A percentile compares a stretch with the other conserved stretches of the same genome.
These are phyloP conservation scores for Morphnarchus princeps DNA, from an alignment of 2,113 vertebrate genomes.

Conservation along the genomic window DNA sequence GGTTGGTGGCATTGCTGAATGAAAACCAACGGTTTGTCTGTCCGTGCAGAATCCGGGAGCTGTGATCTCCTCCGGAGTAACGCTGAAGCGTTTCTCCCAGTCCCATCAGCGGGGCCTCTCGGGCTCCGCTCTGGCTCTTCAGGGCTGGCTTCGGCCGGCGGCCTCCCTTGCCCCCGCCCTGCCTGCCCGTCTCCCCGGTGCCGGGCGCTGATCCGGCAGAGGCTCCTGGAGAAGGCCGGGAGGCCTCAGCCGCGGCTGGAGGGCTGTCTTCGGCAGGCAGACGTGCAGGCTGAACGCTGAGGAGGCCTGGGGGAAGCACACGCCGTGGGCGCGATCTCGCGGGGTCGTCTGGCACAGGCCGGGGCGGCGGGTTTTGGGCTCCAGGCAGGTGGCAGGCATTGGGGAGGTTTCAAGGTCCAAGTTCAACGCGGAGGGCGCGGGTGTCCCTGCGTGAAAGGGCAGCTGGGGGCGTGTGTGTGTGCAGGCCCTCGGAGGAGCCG, in stretches of 20 bases:
- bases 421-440: neutral
- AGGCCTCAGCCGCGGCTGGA: no score
- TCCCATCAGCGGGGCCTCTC: rapidly evolving
- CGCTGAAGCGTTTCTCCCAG: no score
- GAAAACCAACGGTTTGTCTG: neutral
- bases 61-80: neutral
- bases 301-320: neutral
- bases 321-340: rapidly evolving
- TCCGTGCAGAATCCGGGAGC: neutral
- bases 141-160: neutral
- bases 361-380: neutral
- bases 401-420: no score
- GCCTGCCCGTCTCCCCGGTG: neutral
- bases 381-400: rapidly evolving
- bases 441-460: no score
- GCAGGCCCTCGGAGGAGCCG: neutral
- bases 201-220: neutral
- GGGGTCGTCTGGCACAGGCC: neutral
- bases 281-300: rapidly evolving
- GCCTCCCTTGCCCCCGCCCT: neutral
- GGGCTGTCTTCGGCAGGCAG: neutral
- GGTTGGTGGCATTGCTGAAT: neutral
- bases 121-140: rapidly evolving
- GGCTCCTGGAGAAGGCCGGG: neutral
- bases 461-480: rapidly evolving